Evolutionary conservation across 1,140 invertebrate genomes (phyloP).

Genomic region (Nymphalis io): DNA sequence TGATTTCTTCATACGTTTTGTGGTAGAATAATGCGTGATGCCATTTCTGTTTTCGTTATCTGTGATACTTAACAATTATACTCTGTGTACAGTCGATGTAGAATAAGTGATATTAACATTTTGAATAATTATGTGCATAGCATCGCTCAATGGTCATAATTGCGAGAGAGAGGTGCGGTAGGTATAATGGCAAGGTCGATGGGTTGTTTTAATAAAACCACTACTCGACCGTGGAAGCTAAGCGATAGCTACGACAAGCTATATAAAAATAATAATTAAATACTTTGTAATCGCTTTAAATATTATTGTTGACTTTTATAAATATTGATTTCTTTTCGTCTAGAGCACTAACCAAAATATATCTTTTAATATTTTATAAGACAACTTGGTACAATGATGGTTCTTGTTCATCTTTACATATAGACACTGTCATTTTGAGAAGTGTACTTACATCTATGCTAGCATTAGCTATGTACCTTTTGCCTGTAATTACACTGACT

Average conservation of each 20-base stretch:
- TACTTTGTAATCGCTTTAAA: no score
- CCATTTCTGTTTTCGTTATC: not conserved
- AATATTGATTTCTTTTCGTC: no score
- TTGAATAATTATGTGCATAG: conserved; percentile 40
- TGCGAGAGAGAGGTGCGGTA: conserved; percentile 46
- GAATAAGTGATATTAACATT: conserved; percentile 38
- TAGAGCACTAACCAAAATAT: no score
- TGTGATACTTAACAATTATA: conserved; percentile 2
- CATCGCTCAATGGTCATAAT: conserved; percentile 32
- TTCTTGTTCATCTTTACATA: no score
- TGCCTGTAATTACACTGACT: no score
- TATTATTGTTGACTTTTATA: no score
- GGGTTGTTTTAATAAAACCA: conserved; percentile 10
- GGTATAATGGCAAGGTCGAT: conserved; percentile 48
- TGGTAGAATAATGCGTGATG: not conserved
- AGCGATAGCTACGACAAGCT: not conserved
- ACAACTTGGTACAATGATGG: no score
- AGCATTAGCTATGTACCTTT: no score
- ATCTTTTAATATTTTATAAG: no score
- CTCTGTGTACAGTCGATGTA: not conserved
- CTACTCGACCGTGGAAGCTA: conserved; percentile 9
- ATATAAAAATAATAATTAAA: not conserved
- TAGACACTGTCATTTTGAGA: no score
- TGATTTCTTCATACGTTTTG: not conserved
- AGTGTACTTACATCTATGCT: no score